Percentiles rank a stretch among this genome's conserved stretches.
These are phyloP conservation scores for Chionomys nivalis DNA, from an alignment of 2,113 vertebrate genomes.

Conservation along the genomic window DNA sequence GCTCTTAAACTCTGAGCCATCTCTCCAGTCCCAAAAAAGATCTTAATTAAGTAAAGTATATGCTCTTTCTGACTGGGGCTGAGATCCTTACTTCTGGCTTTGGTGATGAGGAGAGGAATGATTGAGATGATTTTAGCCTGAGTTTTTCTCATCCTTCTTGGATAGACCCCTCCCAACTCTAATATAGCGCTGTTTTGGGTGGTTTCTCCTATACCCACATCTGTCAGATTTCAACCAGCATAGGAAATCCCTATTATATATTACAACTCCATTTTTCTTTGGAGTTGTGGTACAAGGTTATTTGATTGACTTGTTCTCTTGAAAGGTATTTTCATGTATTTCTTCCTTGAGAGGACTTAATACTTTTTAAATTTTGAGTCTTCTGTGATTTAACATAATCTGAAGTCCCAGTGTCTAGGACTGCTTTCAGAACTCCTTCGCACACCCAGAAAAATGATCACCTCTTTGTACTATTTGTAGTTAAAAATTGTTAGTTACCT, in stretches of 20 bases:
- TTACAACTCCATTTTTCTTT: background rate
- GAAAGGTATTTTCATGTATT: background rate
- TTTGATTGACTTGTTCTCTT: constrained; percentile 16
- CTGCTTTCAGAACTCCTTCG: background rate
- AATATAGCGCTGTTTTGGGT: background rate
- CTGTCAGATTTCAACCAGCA: background rate
- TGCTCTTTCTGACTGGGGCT: background rate
- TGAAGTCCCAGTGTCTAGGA: background rate
- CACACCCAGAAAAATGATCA: background rate
- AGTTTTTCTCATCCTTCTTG: background rate
- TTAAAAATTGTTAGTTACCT: background rate
- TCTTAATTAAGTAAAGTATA: background rate
- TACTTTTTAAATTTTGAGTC: background rate
- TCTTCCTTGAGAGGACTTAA: constrained; percentile 15
- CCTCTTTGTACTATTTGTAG: background rate
- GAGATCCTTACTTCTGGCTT: background rate
- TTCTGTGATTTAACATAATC: background rate
- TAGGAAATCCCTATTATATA: background rate
- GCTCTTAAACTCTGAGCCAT: no score
- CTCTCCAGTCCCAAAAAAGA: no score
- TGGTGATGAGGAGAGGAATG: background rate
- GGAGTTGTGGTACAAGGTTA: background rate
- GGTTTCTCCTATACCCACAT: background rate
- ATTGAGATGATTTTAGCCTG: background rate
- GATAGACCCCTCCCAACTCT: background rate